These are phyloP conservation scores for Egretta garzetta DNA, from an alignment of 2,113 vertebrate species.

Conservation along the genomic window DNA sequence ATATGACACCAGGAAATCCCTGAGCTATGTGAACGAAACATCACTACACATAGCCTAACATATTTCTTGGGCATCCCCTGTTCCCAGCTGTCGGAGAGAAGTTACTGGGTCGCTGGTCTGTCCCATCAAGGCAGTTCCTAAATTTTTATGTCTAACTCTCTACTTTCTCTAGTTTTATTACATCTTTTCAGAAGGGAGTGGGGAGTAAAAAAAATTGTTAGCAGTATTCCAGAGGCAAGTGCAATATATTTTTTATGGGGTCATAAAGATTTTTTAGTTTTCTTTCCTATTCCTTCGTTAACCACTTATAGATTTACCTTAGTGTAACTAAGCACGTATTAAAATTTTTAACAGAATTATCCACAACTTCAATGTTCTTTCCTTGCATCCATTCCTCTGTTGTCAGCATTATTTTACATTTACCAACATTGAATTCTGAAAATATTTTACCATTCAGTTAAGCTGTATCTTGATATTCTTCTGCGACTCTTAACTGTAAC, in stretches of 20 bases:
- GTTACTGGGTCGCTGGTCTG: not conserved
- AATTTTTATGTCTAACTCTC: not conserved
- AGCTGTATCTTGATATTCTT: not conserved
- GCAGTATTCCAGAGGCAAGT: not conserved
- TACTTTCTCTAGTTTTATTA: not conserved
- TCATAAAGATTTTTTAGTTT: not conserved
- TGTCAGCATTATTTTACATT: not conserved
- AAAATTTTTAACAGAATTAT: not conserved
- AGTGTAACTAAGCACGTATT: not conserved
- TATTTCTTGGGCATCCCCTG: rapidly evolving
- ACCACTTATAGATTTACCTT: not conserved
- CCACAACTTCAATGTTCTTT: not conserved
- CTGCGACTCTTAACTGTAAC: not conserved
- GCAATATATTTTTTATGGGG: not conserved
- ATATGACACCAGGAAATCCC: not conserved
- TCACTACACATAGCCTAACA: not conserved
- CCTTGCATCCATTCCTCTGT: not conserved
- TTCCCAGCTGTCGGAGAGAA: not conserved
- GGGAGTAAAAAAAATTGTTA: not conserved
- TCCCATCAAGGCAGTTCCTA: not conserved
- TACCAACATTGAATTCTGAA: not conserved
- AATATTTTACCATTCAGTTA: not conserved
- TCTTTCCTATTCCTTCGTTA: not conserved
- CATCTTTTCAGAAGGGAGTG: not conserved
- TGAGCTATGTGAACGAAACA: not conserved